Percentiles rank a stretch among this genome's conserved stretches.
phyloP scores from a whole-genome alignment of 2,113 vertebrate species.

The Callospermophilus lateralis region DNA sequence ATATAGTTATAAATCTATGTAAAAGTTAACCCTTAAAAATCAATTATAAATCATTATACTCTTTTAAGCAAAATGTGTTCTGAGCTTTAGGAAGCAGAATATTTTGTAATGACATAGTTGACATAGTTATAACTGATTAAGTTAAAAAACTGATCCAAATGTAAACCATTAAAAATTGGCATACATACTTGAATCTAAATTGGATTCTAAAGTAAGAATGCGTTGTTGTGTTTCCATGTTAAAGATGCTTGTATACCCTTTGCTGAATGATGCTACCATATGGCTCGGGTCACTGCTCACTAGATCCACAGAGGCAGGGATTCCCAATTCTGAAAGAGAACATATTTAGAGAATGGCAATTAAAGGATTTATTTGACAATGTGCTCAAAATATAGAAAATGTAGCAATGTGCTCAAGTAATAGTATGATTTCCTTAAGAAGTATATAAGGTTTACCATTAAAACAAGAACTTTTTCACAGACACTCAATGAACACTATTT shows the following conservation, averaged over 20 bases:
- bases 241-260: conserved; percentile 95
- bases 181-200: conserved; percentile 91
- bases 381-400: conserved; percentile 23
- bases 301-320: conserved; percentile 97
- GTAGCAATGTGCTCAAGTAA: not conserved
- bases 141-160: not conserved
- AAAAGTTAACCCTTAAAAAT: conserved; percentile 49
- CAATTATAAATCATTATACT: not conserved
- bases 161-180: conserved; percentile 36
- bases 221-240: conserved; percentile 98
- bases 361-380: not conserved
- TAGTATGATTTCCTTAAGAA: conserved; percentile 45
- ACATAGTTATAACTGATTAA: conserved; percentile 36
- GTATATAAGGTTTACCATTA: not conserved
- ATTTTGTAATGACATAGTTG: conserved; percentile 17
- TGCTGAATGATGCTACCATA: conserved; percentile 97
- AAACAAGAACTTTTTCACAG: conserved; percentile 29
- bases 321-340: conserved; percentile 92
- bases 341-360: conserved; percentile 38
- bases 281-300: conserved; percentile 98
- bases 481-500: not conserved
- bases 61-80: conserved; percentile 36
- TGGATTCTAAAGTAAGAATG: conserved; percentile 95
- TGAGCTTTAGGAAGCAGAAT: not conserved
- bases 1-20: not conserved